Base-by-base conservation (phyloP, 2,888 invertebrate genomes). In the Drosophila differens region DNA sequence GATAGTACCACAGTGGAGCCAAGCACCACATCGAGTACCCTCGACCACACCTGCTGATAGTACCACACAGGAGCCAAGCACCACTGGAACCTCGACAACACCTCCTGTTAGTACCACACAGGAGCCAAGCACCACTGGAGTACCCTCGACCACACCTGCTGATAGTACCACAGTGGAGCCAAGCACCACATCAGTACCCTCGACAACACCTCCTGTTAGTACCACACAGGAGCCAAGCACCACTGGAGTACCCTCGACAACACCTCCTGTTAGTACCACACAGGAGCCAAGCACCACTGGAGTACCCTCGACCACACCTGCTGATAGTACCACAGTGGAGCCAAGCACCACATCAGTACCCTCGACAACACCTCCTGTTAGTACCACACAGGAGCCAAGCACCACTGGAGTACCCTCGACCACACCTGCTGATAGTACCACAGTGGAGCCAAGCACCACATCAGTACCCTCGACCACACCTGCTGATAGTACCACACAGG, bases 361-460 rank as follows among this genome's bases (percentile, higher is more conserved):
- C 71, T 5, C 70, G 53, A 70, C 71, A 0, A 49, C 60, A 2
- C 35, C 35, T 35, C 5, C 35, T 16, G 16, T 5, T 16, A 35
- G 14, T 35, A 35, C 35, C 35, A 35, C 35, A 0, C 12, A 1
- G 39, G 9, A 53, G 0, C 32, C 68, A 9, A 63, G 32, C 44
- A 61, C 65, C 28, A 39, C 37, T 6, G 41, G 4, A 53, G 0
- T 25, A 37, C 4, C 25, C 71, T 5, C 70, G 53, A 70, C 71
- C 0, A 49, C 60, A 2, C 12, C 58, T 10, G 6, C 67, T 1
- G 14, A 4, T 3, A 58, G 49, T n/a, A 62, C 61, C 5, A 0
- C 22, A 2, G 0, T 0, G 39, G 9, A 51, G 0, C 32, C 68
- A 9, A 63, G 32, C 44, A 64, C 37, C 37, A 16, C 16, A 0